A percentile compares a stretch with the other conserved stretches of the same genome.
These are phyloP conservation scores for Lapara coniferarum DNA, from an alignment of 2,888 invertebrate species.

Conservation along the genomic window DNA sequence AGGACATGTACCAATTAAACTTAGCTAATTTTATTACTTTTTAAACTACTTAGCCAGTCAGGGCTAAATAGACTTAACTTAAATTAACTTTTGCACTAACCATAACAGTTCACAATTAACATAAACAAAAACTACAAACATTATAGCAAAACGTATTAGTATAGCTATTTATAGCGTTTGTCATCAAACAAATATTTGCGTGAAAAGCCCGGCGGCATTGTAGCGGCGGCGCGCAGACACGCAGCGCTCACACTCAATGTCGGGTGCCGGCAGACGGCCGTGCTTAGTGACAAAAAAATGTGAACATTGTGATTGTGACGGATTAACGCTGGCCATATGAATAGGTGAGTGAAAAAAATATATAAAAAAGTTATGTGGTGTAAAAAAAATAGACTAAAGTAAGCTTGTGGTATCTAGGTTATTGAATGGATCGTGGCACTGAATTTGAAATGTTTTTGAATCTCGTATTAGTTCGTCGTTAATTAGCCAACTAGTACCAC, in stretches of 20 bases:
- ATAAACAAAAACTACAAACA: not conserved
- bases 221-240: slow-evolving; percentile 27
- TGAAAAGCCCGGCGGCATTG: slow-evolving; percentile 26
- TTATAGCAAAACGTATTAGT: not conserved
- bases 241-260: slow-evolving; percentile 17
- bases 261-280: slow-evolving; percentile 21
- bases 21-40: no score
- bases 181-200: slow-evolving; percentile 14
- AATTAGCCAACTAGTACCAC: no score
- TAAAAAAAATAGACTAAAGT: not conserved
- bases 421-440: not conserved
- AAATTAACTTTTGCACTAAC: no score
- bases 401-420: no score
- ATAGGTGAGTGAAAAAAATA: slow-evolving; percentile 14
- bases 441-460: no score
- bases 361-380: not conserved
- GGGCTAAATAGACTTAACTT: no score
- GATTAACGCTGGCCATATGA: slow-evolving; percentile 11
- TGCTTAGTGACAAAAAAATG: slow-evolving; percentile 18
- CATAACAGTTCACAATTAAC: not conserved
- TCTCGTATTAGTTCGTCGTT: no score
- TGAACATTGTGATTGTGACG: slow-evolving; percentile 17
- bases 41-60: no score
- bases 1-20: no score
- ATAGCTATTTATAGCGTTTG: slow-evolving; percentile 10